phyloP scores from a whole-genome alignment of 2,113 vertebrate species.

The Theropithecus gelada region DNA sequence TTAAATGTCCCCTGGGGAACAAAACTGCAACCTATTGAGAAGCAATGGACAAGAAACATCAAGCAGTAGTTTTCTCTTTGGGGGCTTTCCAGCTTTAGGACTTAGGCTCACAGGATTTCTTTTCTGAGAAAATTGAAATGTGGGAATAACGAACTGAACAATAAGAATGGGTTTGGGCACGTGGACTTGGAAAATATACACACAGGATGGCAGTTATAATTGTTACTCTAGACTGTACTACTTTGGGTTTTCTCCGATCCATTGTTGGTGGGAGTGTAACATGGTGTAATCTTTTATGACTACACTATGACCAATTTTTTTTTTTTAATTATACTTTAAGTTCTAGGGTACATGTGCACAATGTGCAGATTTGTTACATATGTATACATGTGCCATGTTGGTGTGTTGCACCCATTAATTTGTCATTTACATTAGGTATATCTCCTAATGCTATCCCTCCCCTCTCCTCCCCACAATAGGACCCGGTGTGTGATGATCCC shows the following conservation, averaged over 20 bases:
- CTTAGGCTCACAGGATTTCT: not conserved
- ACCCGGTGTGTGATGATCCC: too few relatives aligned
- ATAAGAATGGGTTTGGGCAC: not conserved
- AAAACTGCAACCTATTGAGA: not conserved
- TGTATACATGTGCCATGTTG: too few relatives aligned
- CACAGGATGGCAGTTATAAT: not conserved
- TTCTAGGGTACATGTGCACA: too few relatives aligned
- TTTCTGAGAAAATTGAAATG: not conserved
- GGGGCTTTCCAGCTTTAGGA: not conserved
- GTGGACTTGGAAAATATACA: not conserved
- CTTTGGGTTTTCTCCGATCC: not conserved
- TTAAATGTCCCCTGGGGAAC: not conserved
- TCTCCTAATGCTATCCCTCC: too few relatives aligned
- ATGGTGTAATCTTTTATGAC: not conserved
- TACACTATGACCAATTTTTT: not conserved
- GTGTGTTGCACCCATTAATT: too few relatives aligned
- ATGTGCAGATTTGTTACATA: too few relatives aligned
- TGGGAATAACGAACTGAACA: not conserved
- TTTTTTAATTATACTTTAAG: too few relatives aligned
- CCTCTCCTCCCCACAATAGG: too few relatives aligned
- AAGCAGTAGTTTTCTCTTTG: not conserved
- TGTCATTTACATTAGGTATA: too few relatives aligned
- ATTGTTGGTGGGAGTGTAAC: not conserved
- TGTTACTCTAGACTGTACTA: not conserved
- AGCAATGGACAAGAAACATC: not conserved